Evolutionary conservation across 2,113 vertebrate species (phyloP), one percentile per base, ranked within the genome.

Genomic region (Pandion haliaetus): DNA sequence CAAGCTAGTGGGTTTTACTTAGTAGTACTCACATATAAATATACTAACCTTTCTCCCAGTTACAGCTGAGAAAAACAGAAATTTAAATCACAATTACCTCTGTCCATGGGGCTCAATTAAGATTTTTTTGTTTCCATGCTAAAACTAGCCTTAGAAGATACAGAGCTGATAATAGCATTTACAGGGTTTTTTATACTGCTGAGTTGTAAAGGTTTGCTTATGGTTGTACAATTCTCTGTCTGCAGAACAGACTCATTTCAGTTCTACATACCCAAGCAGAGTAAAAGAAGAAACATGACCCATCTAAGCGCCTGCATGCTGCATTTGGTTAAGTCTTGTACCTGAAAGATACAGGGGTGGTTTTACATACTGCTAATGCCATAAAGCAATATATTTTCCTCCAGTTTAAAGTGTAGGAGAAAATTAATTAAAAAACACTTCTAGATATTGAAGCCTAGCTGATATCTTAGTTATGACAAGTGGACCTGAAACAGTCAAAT

Each of bases 401-500:
- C 82, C 65, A 47, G 57, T 81, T 95, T 90, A 36, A 87, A 86
- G 26, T 24, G 26, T 17, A 52, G 24, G 50, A 71, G 42, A 93
- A 93, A 93, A 94, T 73, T 92, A 74, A 93, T 95, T 95, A 29
- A 82, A 83, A 97, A 94, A 47, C 67, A 91, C 49, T 93, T 95
- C 89, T 88, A 90, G 88, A 94, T 94, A 91, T 24, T 38, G 91
- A 95, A 96, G 95, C 45, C 81, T 93, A 81, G 79, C 49, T 94
- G 61, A 85, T 92, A 95, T 77, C 83, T 94, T 70, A 76, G 34
- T 90, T 86, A 92, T 81, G 82, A 84, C 59, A 94, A 95, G 82
- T 52, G 93, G 86, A 96, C 66, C 86, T 74, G 93, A 95, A 97
- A 94, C 38, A 96, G 94, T 94, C 88, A 96, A 94, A 96, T 88